Conservation (phyloP, 2,888 invertebrate genomes). For the Calameuta filiformis region DNA sequence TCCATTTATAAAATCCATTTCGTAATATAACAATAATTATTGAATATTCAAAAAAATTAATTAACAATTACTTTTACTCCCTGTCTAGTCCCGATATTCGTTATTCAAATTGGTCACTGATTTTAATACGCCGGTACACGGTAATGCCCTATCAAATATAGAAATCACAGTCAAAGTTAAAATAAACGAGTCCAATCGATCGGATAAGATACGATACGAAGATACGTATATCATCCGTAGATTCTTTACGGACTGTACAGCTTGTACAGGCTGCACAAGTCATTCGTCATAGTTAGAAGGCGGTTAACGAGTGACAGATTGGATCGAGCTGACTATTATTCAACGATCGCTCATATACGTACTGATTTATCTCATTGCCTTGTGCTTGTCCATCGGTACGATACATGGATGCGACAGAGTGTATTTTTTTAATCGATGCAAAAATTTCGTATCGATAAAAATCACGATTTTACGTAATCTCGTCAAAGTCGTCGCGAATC, state of each 20-base stretch:
- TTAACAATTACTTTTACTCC: too few relatives aligned
- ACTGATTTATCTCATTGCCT: constrained; percentile 24
- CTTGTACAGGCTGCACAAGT: constrained; percentile 23
- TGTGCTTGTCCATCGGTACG: constrained; percentile 1
- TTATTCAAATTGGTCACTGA: constrained; percentile 18
- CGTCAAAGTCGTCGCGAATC: too few relatives aligned
- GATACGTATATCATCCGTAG: constrained; percentile 15
- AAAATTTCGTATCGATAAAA: too few relatives aligned
- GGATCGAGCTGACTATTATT: constrained; percentile 44
- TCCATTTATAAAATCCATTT: too few relatives aligned
- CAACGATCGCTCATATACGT: constrained; percentile 39
- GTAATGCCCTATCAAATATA: constrained; percentile 25
- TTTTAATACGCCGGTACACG: constrained; percentile 24
- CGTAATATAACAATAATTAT: too few relatives aligned
- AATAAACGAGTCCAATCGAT: constrained; percentile 7
- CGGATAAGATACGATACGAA: constrained; percentile 19
- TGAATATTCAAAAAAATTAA: too few relatives aligned
- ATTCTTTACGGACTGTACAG: constrained; percentile 19
- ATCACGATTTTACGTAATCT: too few relatives aligned
- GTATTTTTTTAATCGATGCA: too few relatives aligned
- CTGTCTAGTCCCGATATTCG: accelerated
- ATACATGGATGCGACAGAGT: too few relatives aligned
- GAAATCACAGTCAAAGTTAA: constrained; percentile 19
- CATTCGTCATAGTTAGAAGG: constrained; percentile 48
- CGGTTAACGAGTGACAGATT: constrained; percentile 49